A percentile compares a stretch with the other conserved stretches of the same genome.
Conservation (phyloP, 2,888 invertebrate species). For the Incurvaria masculella region DNA sequence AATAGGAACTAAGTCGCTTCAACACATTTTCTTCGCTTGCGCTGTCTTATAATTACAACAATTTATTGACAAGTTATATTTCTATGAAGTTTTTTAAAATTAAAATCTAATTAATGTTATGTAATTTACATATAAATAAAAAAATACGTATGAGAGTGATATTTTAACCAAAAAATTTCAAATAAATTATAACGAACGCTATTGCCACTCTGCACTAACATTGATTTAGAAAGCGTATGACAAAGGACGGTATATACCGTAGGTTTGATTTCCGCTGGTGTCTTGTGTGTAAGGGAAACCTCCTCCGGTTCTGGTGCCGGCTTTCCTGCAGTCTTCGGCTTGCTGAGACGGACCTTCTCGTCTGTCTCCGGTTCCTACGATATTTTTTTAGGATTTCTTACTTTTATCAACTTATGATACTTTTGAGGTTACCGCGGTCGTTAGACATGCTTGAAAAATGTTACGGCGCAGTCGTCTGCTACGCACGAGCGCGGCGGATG, state of each 20-base stretch:
- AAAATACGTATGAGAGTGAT: background rate
- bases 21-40: too few species aligned
- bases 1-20: too few species aligned
- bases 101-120: background rate
- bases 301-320: constrained; percentile 45
- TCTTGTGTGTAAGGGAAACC: constrained; percentile 48
- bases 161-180: constrained; percentile 5
- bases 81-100: background rate
- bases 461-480: too few species aligned
- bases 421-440: too few species aligned
- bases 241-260: constrained; percentile 36
- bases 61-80: too few species aligned
- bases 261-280: constrained; percentile 42
- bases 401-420: too few species aligned
- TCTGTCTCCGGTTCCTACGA: constrained; percentile 47
- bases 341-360: constrained; percentile 42
- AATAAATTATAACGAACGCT: constrained; percentile 12
- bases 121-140: too few species aligned
- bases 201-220: background rate
- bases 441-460: too few species aligned
- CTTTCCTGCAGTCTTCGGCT: constrained; percentile 38
- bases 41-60: too few species aligned
- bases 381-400: constrained; percentile 17
- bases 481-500: too few species aligned
- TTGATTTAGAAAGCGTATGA: background rate